Base-by-base conservation (phyloP, 2,888 invertebrate genomes). In the Polylopha cassiicola region DNA sequence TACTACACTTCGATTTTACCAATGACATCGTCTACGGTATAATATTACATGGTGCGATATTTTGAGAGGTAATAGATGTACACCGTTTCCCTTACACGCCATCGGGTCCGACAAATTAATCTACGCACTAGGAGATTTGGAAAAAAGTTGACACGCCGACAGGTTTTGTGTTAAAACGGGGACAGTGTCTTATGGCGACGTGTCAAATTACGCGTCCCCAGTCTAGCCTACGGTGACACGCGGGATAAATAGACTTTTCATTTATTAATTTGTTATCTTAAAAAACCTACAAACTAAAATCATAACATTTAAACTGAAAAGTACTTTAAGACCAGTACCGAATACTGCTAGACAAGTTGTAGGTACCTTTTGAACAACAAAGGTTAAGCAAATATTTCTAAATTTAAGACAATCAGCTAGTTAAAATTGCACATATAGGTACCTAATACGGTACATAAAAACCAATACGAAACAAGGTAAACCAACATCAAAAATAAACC, bases 11-110 rank as follows among this genome's bases (percentile, higher is more conserved):
- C 56, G 58, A 68, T 65, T 71, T 65, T 69, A 76, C 77, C 73
- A 80, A 73, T 80, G 80, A 77, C 81, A 79, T 71, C 68, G 67
- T 37, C 65, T 53, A 62, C 60, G 70, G 64, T 78, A 75, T 77
- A 75, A 67, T 63, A 67, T 77, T 77, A 72, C 73, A 71, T 52
- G 67, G 68, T 70, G 71, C 69, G 63, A 72, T 74, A 70, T 73
- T 74, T 74, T 67, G 65, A 73, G 58, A 65, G 58, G 62, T 73
- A 73, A 77, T 78, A 76, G 72, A 71, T 64, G 72, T 67, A 73
- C 68, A 67, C 58, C 58, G 61, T 68, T 70, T 69, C 62, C 61
- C 61, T 73, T 65, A 73, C 70, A 67, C 73, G 57, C 55, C 66
- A 70, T 37, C 55, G 67, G 58, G 52, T 72, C 63, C 66, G 65